Conservation (phyloP, 2,888 invertebrate genomes). For the Temnothorax rugatulus region DNA sequence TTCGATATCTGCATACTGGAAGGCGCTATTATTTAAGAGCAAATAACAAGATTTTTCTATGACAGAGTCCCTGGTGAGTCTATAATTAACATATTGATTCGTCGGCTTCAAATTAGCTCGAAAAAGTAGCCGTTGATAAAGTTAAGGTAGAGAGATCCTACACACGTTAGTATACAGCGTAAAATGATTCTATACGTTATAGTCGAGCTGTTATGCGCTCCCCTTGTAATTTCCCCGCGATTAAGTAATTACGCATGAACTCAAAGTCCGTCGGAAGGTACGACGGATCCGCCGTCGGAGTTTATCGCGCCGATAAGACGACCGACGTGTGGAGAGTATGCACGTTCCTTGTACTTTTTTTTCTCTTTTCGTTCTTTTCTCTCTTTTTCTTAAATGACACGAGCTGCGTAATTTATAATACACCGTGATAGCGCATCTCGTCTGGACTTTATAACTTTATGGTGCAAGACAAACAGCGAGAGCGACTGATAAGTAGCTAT, state of each 20-base stretch:
- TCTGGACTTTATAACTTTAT: slow-evolving; percentile 85
- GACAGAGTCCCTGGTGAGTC: not conserved
- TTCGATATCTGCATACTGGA: not conserved
- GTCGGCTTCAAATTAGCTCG: not conserved
- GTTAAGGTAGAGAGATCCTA: not conserved
- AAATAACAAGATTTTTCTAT: not conserved
- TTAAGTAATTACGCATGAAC: slow-evolving; percentile 47
- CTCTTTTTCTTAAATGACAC: slow-evolving; percentile 80
- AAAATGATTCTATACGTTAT: slow-evolving; percentile 32
- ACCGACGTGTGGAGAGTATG: slow-evolving; percentile 70
- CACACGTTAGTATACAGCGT: not conserved
- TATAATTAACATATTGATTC: too few species aligned
- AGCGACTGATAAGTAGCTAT: slow-evolving; percentile 85
- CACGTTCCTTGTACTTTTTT: not conserved
- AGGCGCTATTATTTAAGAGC: not conserved
- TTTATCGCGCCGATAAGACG: slow-evolving; percentile 75
- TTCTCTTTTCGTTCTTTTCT: slow-evolving; percentile 69
- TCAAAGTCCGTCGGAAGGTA: slow-evolving; percentile 52
- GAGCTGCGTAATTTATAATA: slow-evolving; percentile 81
- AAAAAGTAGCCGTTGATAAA: not conserved
- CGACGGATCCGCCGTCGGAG: slow-evolving; percentile 67
- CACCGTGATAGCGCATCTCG: slow-evolving; percentile 80
- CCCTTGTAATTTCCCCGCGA: slow-evolving; percentile 48
- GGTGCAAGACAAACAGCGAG: slow-evolving; percentile 82
- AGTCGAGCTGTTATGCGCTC: slow-evolving; percentile 31